Base-by-base conservation (phyloP, 30 jellyfish, hydroid and myxozoan species). In the Mastigias papua region DNA sequence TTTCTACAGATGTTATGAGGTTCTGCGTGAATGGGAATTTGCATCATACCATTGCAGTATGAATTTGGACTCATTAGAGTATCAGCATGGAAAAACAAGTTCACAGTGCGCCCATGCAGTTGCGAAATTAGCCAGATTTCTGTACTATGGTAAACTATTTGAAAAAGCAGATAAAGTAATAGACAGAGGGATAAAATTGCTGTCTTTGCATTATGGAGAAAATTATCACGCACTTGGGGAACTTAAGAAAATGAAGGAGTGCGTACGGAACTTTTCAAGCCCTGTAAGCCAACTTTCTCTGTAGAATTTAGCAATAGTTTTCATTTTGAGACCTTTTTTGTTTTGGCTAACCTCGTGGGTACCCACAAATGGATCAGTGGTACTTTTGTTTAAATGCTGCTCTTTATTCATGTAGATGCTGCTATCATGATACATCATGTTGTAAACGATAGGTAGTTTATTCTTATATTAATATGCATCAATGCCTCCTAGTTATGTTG, bases 21-120 rank as follows among this genome's bases (percentile, higher is more conserved):
- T 80, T 64, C 84, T 89, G 68, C 86, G 92, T 29, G 97, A 89
- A 61, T 89, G 97, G 97, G 97, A 67, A 1, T 74, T 89, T 19
- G 97, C 92, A 16, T 61, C 91, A 16, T 89, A 89, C 72, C 90
- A 89, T 70, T 89, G 97, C 89, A 78, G 90, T 37, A 81, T 78
- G 88, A 89, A 70, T 60, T 54, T 78, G 27, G 97, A 89, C 50
- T 51, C 92, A 1, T 86, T 89, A 23, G 97, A 89, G 63, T 84
- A 78, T 15, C 97, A 71, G 37, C 82, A 70, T 68, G 97, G 97
- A 6, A 62, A 61, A 62, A 57, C 84, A 9, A 89, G 97, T 79
- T 72, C 97, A 0, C 92, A 89, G 42, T 80, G 82, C 34, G 97
- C 92, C 69, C 86, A 61, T 20, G 92, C 82, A 16, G 85, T 89